Evolutionary conservation across 2,888 invertebrate genomes (phyloP).

Genomic region (Acronicta aceris): DNA sequence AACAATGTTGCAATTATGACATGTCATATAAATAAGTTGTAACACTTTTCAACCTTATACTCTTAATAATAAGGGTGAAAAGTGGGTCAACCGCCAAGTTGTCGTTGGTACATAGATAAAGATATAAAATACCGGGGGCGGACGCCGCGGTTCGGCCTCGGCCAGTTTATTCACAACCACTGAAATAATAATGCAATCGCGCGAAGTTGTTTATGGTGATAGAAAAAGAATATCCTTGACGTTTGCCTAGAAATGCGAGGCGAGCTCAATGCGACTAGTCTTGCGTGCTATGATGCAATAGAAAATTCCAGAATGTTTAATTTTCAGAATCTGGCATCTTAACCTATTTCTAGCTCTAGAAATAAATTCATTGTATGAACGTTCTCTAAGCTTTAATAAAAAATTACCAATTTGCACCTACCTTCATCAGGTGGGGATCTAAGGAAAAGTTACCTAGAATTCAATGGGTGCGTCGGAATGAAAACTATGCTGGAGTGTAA

Average conservation of each 20-base stretch:
- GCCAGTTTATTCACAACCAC: constrained; percentile 48
- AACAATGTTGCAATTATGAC: constrained; percentile 7
- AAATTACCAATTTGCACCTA: too few relatives aligned
- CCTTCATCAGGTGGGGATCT: too few relatives aligned
- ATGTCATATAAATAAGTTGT: constrained; percentile 13
- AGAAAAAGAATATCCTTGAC: constrained; percentile 58
- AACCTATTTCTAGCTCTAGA: neutral
- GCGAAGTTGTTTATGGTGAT: constrained; percentile 53
- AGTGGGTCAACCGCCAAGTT: neutral
- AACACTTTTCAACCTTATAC: neutral
- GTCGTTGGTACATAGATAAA: constrained; percentile 1
- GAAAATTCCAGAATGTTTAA: constrained; percentile 27
- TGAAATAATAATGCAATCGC: constrained; percentile 58
- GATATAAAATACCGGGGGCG: constrained; percentile 34
- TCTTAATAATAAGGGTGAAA: constrained; percentile 1
- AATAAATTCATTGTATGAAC: neutral
- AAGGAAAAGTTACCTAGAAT: too few relatives aligned
- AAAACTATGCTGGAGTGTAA: too few relatives aligned
- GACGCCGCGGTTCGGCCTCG: constrained; percentile 38
- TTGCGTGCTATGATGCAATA: constrained; percentile 45
- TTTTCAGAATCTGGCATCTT: constrained; percentile 3
- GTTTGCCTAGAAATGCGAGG: constrained; percentile 45
- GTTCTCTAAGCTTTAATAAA: neutral
- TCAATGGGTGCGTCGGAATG: too few relatives aligned
- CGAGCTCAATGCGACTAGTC: constrained; percentile 20